Conservation (phyloP, 2,797 vertebrate species). For the Epinephelus awoara region DNA sequence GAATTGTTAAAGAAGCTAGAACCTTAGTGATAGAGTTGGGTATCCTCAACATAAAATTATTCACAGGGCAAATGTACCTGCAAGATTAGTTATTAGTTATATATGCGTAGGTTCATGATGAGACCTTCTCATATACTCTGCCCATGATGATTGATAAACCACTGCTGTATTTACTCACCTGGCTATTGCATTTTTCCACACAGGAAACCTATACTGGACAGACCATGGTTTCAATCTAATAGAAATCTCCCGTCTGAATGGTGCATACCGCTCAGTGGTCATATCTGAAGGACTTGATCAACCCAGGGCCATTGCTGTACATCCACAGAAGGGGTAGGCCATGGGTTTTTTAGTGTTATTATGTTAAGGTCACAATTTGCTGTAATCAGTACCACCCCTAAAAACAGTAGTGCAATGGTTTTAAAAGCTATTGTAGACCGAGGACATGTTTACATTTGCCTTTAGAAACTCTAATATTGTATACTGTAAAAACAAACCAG, state of each 20-base stretch:
- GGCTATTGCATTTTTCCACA: constrained; percentile 12
- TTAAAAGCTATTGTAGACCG: background rate
- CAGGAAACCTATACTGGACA: constrained; percentile 98
- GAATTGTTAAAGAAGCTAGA: background rate
- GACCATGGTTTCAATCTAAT: constrained; percentile 98
- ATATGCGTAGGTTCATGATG: constrained; percentile 14
- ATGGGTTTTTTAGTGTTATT: background rate
- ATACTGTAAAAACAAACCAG: constrained; percentile 3
- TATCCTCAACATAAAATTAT: constrained; percentile 5
- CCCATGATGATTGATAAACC: constrained; percentile 2
- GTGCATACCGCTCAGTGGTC: constrained; percentile 95
- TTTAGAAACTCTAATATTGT: constrained; percentile 12
- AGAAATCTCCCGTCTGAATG: constrained; percentile 95
- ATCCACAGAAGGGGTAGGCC: constrained; percentile 96
- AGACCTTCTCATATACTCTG: background rate
- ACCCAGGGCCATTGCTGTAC: constrained; percentile 94
- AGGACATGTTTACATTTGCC: constrained; percentile 4
- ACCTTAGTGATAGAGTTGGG: background rate
- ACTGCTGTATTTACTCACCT: background rate
- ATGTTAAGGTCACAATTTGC: background rate
- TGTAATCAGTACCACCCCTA: background rate
- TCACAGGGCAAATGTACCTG: background rate
- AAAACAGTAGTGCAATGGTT: background rate
- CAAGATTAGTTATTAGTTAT: background rate
- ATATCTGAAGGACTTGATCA: constrained; percentile 97